A percentile compares a stretch with the other conserved stretches of the same genome.
phyloP scores from a whole-genome alignment of 2,797 vertebrate genomes.

The Channallabes apus region DNA sequence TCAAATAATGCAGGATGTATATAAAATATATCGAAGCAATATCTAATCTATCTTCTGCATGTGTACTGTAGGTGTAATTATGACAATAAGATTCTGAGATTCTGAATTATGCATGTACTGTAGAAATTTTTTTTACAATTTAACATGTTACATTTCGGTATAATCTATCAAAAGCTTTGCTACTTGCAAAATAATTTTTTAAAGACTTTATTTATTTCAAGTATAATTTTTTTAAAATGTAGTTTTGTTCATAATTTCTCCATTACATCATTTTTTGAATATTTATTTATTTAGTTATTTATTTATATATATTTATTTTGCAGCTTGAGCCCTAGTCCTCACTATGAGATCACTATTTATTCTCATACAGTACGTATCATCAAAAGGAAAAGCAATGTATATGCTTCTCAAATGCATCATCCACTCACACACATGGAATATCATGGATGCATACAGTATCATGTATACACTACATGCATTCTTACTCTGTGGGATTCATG shows the following conservation, averaged over 20 bases:
- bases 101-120: too few species aligned
- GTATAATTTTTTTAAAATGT: not conserved
- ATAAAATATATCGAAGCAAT: too few species aligned
- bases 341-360: not conserved
- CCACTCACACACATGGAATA: not conserved
- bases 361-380: not conserved
- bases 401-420: not conserved
- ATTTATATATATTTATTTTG: not conserved
- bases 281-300: not conserved
- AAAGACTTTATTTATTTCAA: not conserved
- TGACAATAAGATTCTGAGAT: not conserved
- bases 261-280: not conserved
- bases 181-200: not conserved
- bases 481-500: not conserved
- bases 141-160: not conserved
- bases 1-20: too few species aligned
- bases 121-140: not conserved
- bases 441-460: not conserved
- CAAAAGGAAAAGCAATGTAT: not conserved
- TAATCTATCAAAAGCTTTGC: not conserved
- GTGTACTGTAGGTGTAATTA: not conserved
- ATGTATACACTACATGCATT: not conserved
- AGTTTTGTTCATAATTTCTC: not conserved
- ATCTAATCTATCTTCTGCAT: not conserved
- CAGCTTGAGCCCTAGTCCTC: not conserved